These are phyloP conservation scores for Illadopsis cleaveri DNA, from an alignment of 2,113 vertebrate species.

Conservation along the genomic window DNA sequence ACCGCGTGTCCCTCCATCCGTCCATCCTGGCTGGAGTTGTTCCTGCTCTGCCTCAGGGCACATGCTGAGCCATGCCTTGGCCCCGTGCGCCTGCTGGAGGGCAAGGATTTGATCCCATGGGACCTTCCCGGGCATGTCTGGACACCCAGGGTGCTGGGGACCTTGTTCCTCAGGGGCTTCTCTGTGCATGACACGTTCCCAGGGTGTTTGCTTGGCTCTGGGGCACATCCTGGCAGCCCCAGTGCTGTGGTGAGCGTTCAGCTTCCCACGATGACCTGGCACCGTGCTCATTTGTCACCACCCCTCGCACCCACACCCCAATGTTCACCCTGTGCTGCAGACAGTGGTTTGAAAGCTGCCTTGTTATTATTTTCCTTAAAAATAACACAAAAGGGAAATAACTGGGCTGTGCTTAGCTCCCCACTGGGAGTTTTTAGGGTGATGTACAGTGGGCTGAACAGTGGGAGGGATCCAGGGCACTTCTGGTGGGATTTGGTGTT, in stretches of 20 bases:
- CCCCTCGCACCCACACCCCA: neutral
- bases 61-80: neutral
- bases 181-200: rapidly evolving
- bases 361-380: slow-evolving; percentile 1
- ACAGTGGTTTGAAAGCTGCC: slow-evolving; percentile 35
- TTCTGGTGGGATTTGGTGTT: slow-evolving; percentile 26
- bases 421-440: slow-evolving; percentile 43
- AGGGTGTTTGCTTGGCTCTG: neutral
- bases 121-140: neutral
- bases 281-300: rapidly evolving
- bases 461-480: neutral
- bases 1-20: rapidly evolving
- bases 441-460: neutral
- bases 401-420: slow-evolving; percentile 48
- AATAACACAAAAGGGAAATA: slow-evolving; percentile 51
- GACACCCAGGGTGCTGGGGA: neutral
- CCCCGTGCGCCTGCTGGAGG: rapidly evolving
- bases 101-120: neutral
- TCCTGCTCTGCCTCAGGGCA: neutral
- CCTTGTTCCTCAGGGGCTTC: neutral
- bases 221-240: neutral
- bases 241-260: rapidly evolving
- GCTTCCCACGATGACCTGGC: neutral
- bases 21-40: neutral
- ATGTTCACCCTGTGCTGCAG: slow-evolving; percentile 43